A percentile compares a stretch with the other conserved stretches of the same genome.
These are phyloP conservation scores for Pelodiscus sinensis DNA, from an alignment of 2,113 vertebrate genomes.

Conservation along the genomic window DNA sequence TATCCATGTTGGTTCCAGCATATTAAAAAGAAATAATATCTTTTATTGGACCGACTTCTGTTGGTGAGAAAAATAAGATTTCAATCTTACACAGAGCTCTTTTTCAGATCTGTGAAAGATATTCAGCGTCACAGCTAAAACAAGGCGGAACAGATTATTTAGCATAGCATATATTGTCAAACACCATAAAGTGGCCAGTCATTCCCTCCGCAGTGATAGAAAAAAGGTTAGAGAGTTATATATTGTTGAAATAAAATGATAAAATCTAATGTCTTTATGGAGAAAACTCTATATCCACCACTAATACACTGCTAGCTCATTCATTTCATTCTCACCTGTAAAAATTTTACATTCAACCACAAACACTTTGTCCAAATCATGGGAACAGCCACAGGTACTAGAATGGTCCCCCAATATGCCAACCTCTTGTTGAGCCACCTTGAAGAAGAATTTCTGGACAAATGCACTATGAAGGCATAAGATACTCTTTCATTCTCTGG, in stretches of 20 bases:
- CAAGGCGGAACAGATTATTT: neutral
- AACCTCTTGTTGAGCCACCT: neutral
- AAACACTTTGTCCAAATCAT: neutral
- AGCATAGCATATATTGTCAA: neutral
- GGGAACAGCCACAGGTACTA: neutral
- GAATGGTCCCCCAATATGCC: neutral
- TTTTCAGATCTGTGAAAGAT: neutral
- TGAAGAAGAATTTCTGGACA: neutral
- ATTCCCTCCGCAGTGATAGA: neutral
- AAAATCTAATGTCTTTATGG: neutral
- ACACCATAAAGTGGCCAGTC: neutral
- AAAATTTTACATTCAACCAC: neutral
- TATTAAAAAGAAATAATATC: neutral
- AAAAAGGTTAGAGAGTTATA: neutral
- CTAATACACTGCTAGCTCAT: neutral
- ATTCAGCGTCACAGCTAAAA: neutral
- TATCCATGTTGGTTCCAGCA: neutral
- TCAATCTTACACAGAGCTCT: neutral
- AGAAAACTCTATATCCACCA: neutral
- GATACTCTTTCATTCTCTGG: too few species aligned
- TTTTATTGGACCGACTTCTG: neutral
- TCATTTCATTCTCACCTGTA: neutral
- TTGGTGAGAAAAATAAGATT: neutral
- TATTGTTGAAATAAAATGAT: neutral
- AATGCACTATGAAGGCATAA: neutral